A percentile compares a stretch with the other conserved stretches of the same genome.
These are phyloP conservation scores for Resseliella maxima DNA, from an alignment of 2,888 invertebrate species.

Conservation along the genomic window DNA sequence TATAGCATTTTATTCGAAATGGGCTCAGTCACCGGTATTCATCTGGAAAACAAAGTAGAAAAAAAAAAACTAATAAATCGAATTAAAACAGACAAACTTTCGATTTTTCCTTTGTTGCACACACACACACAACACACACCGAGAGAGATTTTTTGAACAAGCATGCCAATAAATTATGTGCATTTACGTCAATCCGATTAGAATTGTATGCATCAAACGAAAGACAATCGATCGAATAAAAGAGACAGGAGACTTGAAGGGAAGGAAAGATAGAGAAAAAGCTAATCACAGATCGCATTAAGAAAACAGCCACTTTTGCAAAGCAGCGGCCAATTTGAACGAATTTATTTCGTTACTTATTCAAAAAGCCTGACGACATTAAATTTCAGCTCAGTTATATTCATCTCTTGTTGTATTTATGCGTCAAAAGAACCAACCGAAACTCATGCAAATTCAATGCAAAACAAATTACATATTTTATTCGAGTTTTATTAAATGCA, in stretches of 20 bases:
- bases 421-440: background rate
- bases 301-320: background rate
- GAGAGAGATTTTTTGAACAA: background rate
- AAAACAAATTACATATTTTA: slow-evolving; percentile 43
- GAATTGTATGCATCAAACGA: slow-evolving; percentile 42
- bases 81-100: slow-evolving; percentile 13
- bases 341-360: background rate
- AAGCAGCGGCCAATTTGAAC: background rate
- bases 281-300: background rate
- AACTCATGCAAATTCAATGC: slow-evolving; percentile 36
- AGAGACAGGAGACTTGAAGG: background rate
- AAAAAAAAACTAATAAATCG: slow-evolving; percentile 23
- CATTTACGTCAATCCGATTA: slow-evolving; percentile 37
- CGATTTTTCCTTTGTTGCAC: background rate
- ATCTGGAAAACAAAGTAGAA: background rate
- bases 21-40: background rate
- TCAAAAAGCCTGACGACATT: background rate
- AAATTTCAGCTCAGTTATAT: too few relatives aligned
- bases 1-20: background rate
- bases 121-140: too few relatives aligned
- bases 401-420: too few relatives aligned
- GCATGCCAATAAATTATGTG: slow-evolving; percentile 42
- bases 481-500: slow-evolving; percentile 34
- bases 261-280: background rate
- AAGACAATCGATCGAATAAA: background rate